Base-by-base conservation (phyloP, 1,140 invertebrate species). In the Nephila pilipes region DNA sequence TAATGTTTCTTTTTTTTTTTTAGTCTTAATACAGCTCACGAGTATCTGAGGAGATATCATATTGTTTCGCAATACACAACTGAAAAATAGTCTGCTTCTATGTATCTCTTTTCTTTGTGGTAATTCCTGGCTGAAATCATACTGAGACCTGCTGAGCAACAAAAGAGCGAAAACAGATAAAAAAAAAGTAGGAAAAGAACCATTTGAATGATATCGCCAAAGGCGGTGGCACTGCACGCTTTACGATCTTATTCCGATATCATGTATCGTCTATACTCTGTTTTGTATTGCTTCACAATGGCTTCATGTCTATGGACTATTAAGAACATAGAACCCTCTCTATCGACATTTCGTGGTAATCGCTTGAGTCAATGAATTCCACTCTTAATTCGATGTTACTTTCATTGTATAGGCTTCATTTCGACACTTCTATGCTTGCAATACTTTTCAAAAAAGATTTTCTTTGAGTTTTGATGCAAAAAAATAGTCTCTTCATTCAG, bases 161-260 rank as follows among this genome's bases (percentile, higher is more conserved):
- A 16, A 75, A 75, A 75, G 16, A 36, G 6, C 32, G 32, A 75
- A 75, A 75, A 18, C 12, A 0, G 65, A 75, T 29, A 75, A 69
- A 16, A 32, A 75, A 75, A 75, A 14, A 2, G 14, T 2, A 36
- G 16, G 69, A 75, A 75, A 75, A 75, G 29, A 75, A 55, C 3
- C 36, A 25, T 38, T 25, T 81, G 46, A 81, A 55, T 55, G 55
- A 58, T 57, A 79, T 46, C 36, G 87, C 87, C 87, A 79, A 75
- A 79, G 87, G 87, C 87, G n/a, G 87, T 57, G 87, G 65, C 87
- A 55, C 87, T 89, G 87, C 29, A 16, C 65, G 20, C 65, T 89
- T 79, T 79, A 89, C 54, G 87, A 79, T 87, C 60, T 46, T 54
- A 18, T 81, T 46, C 38, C 25, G 36, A 55, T 55, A 81, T n/a